Conservation (phyloP, 2,888 invertebrate genomes). For the Leptopilina myrica region DNA sequence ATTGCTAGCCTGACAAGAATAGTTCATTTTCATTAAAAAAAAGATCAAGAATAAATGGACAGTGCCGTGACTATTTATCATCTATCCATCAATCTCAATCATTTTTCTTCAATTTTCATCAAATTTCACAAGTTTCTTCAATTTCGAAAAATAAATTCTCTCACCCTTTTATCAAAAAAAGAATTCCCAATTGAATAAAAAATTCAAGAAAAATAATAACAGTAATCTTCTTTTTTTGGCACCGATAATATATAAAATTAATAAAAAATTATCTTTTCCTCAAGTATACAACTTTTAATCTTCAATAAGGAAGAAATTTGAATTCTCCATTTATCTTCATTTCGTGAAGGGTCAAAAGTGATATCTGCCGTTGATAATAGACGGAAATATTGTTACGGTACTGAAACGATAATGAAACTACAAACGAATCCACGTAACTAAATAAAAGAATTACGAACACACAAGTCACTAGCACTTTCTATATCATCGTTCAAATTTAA, state of each 20-base stretch:
- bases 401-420: constrained; percentile 9
- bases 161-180: too few relatives aligned
- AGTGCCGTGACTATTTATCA: neutral
- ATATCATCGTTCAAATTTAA: neutral
- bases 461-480: neutral
- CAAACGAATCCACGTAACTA: neutral
- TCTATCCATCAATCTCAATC: too few relatives aligned
- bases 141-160: too few relatives aligned
- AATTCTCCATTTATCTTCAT: neutral
- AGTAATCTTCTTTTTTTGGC: too few relatives aligned
- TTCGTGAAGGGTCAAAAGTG: neutral
- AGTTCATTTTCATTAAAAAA: neutral
- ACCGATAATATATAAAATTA: too few relatives aligned
- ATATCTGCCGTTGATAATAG: neutral
- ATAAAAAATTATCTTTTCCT: too few relatives aligned
- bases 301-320: too few relatives aligned
- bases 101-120: too few relatives aligned
- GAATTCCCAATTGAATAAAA: too few relatives aligned
- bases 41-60: neutral
- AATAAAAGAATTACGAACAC: neutral
- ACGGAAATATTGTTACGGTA: neutral
- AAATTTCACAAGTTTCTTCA: too few relatives aligned
- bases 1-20: constrained; percentile 1
- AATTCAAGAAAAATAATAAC: too few relatives aligned
- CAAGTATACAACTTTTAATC: too few relatives aligned